Evolutionary conservation across 2,797 vertebrate genomes (phyloP), one percentile per base, ranked within the genome.

Genomic region (Anas acuta): DNA sequence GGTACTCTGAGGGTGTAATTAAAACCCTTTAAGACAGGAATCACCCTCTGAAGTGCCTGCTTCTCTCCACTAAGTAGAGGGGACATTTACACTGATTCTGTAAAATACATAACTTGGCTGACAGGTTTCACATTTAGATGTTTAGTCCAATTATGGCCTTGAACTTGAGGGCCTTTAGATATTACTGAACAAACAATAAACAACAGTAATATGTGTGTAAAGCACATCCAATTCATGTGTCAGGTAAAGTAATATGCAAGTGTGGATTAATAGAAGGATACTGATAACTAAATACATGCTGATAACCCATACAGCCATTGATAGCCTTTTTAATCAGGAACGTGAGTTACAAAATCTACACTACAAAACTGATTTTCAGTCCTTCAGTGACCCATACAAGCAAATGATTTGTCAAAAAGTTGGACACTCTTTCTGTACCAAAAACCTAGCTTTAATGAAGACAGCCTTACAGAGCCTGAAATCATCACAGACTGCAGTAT

Each of bases 391-490:
- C 16, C 28, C 30, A 56, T 73, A 58, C 4, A 90, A 62, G 33
- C 22, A 62, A 66, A 26, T 41, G 25, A 54, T 73, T 41, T 72
- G 43, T 47, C 35, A 90, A 78, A 72, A 82, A 57, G 28, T 11
- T 90, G 64, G 91, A 57, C 26, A 30, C 33, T 60, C 20, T 71
- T 92, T 79, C 72, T 25, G 13, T 77, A 75, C 87, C 74, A 95
- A 93, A 97, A 97, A 17, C 16, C 75, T 12, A 79, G 56, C n/a
- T 92, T 84, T 94, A 96, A 88, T 19, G 37, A 83, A 76, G 83
- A 79, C 72, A 47, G 71, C 64, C 96, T 94, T 87, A 84, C 67
- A 91, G 78, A 41, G 64, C 83, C 81, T 96, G 84, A 93, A 96
- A 89, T 64, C 35, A 61, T 28, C 71, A 69, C n/a, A 10, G 2